A percentile compares a stretch with the other conserved stretches of the same genome.
Evolutionary conservation across 2,113 vertebrate genomes (phyloP).

Genomic region (Oreochromis spilurus): DNA sequence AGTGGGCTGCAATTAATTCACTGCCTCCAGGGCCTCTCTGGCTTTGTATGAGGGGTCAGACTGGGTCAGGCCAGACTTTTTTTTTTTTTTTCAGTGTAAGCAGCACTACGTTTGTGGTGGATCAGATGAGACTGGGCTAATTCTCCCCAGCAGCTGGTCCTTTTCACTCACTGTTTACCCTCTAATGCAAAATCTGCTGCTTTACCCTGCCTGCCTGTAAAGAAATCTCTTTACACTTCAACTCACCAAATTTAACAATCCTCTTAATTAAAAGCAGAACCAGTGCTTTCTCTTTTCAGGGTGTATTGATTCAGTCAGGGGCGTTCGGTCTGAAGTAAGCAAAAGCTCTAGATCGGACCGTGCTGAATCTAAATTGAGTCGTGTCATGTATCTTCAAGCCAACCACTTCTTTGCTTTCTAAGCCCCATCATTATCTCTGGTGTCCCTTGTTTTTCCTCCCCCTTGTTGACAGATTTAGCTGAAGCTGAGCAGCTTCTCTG

Average conservation of each 20-base stretch:
- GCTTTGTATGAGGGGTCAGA: slow-evolving; percentile 75
- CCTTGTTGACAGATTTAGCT: slow-evolving; percentile 27
- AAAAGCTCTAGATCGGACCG: slow-evolving; percentile 24
- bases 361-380: slow-evolving; percentile 52
- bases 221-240: slow-evolving; percentile 66
- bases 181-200: slow-evolving; percentile 68
- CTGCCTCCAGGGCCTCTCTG: slow-evolving; percentile 72
- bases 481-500: slow-evolving; percentile 28
- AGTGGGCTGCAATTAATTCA: slow-evolving; percentile 75
- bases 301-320: slow-evolving; percentile 51
- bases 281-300: slow-evolving; percentile 26
- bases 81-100: slow-evolving; percentile 64
- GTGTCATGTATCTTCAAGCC: slow-evolving; percentile 52
- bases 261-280: slow-evolving; percentile 68
- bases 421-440: slow-evolving; percentile 52
- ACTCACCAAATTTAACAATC: slow-evolving; percentile 66
- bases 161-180: slow-evolving; percentile 73
- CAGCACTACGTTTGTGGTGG: slow-evolving; percentile 71
- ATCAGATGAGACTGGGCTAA: slow-evolving; percentile 70
- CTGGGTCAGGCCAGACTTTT: slow-evolving; percentile 67
- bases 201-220: slow-evolving; percentile 60
- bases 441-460: slow-evolving; percentile 35
- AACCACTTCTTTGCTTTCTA: slow-evolving; percentile 47
- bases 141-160: slow-evolving; percentile 76
- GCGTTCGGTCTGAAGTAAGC: slow-evolving; percentile 40